Conservation (phyloP, 2,888 invertebrate genomes). For the Lepidocyrtoides sp. region DNA sequence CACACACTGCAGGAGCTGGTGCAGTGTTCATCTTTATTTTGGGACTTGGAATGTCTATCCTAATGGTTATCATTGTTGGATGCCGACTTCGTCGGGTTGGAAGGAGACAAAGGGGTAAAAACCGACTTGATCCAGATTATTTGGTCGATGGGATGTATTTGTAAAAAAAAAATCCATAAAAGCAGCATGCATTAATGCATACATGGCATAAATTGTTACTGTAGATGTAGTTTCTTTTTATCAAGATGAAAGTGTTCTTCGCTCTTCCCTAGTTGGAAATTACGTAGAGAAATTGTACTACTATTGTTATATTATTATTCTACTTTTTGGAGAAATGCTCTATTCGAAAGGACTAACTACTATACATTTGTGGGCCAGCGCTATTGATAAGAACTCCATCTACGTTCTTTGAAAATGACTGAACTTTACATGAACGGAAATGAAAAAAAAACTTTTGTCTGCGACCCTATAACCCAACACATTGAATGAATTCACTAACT, state of each 20-base stretch:
- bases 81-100: constrained; percentile 93
- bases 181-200: not conserved
- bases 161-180: constrained; percentile 87
- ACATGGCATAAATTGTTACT: not conserved
- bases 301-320: too few relatives aligned
- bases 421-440: not conserved
- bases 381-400: too few relatives aligned
- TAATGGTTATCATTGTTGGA: constrained; percentile 93
- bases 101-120: constrained; percentile 87
- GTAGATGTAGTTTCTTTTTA: not conserved
- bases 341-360: too few relatives aligned
- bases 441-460: not conserved
- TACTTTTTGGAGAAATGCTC: too few relatives aligned
- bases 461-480: not conserved
- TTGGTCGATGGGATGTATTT: constrained; percentile 99
- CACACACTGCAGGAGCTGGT: constrained; percentile 81
- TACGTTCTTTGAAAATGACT: not conserved
- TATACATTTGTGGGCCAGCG: too few relatives aligned
- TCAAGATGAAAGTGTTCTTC: too few relatives aligned
- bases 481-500: not conserved
- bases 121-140: constrained; percentile 96
- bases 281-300: too few relatives aligned
- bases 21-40: constrained; percentile 86
- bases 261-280: too few relatives aligned
- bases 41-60: constrained; percentile 93